Percentiles rank a stretch among this genome's conserved stretches.
These are phyloP conservation scores for Nestor notabilis DNA, from an alignment of 2,113 vertebrate species.

Conservation along the genomic window DNA sequence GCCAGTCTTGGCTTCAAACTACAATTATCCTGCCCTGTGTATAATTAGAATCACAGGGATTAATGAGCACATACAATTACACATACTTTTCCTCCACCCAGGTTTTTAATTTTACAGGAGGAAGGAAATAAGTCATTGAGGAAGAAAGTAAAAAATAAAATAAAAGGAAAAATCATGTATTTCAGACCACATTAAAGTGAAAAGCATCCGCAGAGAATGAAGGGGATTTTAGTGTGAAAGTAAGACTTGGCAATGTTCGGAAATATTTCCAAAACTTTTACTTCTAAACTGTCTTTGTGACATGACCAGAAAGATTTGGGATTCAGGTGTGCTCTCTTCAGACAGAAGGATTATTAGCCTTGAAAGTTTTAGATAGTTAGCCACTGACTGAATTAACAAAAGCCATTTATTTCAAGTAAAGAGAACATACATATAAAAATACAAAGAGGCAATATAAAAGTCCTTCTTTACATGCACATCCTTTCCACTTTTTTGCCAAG, in stretches of 20 bases:
- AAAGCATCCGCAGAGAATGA: not conserved
- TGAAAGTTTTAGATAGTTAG: not conserved
- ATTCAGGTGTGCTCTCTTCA: not conserved
- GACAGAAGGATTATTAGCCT: not conserved
- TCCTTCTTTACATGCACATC: not conserved
- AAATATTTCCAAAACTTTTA: not conserved
- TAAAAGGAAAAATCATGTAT: not conserved
- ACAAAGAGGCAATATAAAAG: not conserved
- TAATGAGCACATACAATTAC: slow-evolving; percentile 12
- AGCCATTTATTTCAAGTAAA: not conserved
- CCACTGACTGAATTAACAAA: not conserved
- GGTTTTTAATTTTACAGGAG: slow-evolving; percentile 6
- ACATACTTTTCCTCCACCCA: not conserved
- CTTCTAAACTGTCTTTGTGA: not conserved
- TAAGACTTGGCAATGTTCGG: not conserved
- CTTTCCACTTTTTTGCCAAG: not conserved
- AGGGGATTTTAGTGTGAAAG: not conserved
- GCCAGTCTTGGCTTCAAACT: slow-evolving; percentile 27
- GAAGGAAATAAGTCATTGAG: not conserved
- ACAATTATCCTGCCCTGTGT: slow-evolving; percentile 8
- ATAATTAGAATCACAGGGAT: slow-evolving; percentile 44
- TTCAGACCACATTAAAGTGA: not conserved
- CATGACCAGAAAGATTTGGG: not conserved
- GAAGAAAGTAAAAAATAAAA: slow-evolving; percentile 2
- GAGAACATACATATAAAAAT: not conserved